A percentile compares a stretch with the other conserved stretches of the same genome.
phyloP scores from a whole-genome alignment of 2,797 vertebrate genomes.

The Otolemur crassicaudatus region DNA sequence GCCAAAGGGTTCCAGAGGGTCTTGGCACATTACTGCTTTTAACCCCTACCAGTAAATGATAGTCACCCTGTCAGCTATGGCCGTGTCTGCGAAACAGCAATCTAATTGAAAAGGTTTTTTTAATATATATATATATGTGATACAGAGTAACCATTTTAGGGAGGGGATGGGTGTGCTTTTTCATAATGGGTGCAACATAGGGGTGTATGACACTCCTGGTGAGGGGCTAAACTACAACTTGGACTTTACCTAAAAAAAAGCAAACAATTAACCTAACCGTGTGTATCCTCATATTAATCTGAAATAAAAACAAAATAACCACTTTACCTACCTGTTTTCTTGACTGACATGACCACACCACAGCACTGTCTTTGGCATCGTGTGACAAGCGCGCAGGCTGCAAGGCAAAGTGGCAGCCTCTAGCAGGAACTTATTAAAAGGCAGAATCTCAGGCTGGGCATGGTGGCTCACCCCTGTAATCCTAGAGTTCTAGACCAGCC shows the following conservation, averaged over 20 bases:
- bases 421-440: background rate
- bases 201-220: no score
- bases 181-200: no score
- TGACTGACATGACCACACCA: background rate
- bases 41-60: background rate
- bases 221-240: no score
- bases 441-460: background rate
- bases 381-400: no score
- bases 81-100: background rate
- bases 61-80: background rate
- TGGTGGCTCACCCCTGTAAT: no score
- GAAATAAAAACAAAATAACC: background rate
- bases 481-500: no score
- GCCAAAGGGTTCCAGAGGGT: no score
- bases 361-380: rapidly evolving
- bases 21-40: background rate
- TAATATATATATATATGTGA: background rate
- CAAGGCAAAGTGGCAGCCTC: background rate
- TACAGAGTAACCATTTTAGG: background rate
- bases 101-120: background rate
- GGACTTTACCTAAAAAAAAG: no score
- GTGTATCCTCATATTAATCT: no score
- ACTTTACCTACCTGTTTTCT: background rate
- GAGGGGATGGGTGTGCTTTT: no score
- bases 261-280: no score